Conservation (phyloP, 2,888 invertebrate species). For the Platycheirus rosarum region DNA sequence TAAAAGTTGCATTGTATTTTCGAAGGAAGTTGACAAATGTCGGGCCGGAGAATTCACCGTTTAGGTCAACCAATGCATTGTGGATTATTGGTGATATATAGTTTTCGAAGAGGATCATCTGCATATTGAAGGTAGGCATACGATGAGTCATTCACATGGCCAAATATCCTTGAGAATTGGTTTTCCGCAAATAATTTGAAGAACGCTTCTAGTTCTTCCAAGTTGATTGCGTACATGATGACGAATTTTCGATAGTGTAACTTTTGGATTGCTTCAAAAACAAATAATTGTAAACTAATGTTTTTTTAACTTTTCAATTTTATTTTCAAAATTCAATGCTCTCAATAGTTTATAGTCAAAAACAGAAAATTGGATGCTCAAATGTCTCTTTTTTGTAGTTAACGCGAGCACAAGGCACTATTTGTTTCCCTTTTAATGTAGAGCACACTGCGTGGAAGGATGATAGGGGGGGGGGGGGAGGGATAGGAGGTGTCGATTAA, state of each 20-base stretch:
- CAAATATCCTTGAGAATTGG: slow-evolving; percentile 43
- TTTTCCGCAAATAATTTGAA: slow-evolving; percentile 4
- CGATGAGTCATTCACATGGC: not conserved
- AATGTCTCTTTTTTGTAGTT: too few species aligned
- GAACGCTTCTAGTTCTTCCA: not conserved
- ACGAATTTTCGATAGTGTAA: slow-evolving; percentile 27
- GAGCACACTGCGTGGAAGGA: too few species aligned
- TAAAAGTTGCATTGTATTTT: slow-evolving; percentile 39
- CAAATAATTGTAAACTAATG: too few species aligned
- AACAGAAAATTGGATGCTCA: too few species aligned
- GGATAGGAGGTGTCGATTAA: too few species aligned
- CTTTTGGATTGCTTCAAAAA: not conserved
- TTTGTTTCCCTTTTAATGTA: too few species aligned
- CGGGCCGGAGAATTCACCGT: slow-evolving; percentile 26
- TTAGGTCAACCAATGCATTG: slow-evolving; percentile 26
- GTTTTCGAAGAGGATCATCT: slow-evolving; percentile 2
- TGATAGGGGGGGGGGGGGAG: too few species aligned
- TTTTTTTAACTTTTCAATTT: too few species aligned
- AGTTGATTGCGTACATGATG: not conserved
- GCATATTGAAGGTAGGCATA: slow-evolving; percentile 31
- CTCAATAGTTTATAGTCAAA: too few species aligned
- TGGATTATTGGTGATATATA: not conserved
- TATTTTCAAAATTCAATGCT: too few species aligned
- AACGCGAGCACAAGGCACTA: too few species aligned
- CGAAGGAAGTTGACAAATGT: slow-evolving; percentile 21